These are phyloP conservation scores for Microctenopoma steveboyesi DNA, from an alignment of 2,797 vertebrate genomes.

Conservation along the genomic window DNA sequence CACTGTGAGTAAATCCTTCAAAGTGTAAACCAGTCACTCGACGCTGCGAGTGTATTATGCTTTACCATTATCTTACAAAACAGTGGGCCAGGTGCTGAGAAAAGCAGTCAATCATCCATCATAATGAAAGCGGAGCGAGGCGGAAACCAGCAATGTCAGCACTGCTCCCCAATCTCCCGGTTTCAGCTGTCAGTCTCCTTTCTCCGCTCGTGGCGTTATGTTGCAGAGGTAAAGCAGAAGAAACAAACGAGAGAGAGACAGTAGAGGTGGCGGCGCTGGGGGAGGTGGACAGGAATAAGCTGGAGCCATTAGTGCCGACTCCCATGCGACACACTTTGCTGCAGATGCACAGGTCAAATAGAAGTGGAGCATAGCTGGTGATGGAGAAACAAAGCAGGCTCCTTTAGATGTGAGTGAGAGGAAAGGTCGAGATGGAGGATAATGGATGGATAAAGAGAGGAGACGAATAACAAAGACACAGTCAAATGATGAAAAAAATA, in stretches of 20 bases:
- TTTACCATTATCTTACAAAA: slow-evolving; percentile 60
- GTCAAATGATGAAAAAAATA: slow-evolving; percentile 11
- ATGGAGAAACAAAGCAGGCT: not conserved
- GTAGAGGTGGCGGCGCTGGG: not conserved
- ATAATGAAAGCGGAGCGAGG: slow-evolving; percentile 41
- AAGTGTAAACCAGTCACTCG: slow-evolving; percentile 35
- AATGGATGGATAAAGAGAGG: not conserved
- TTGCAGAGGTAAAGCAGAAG: slow-evolving; percentile 35
- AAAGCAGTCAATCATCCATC: slow-evolving; percentile 64
- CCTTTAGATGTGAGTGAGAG: not conserved
- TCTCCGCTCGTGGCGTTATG: slow-evolving; percentile 39
- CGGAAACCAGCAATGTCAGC: slow-evolving; percentile 64
- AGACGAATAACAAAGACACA: slow-evolving; percentile 19
- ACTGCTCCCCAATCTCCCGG: slow-evolving; percentile 56
- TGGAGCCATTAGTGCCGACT: slow-evolving; percentile 59
- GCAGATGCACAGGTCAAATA: slow-evolving; percentile 17
- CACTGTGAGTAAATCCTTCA: slow-evolving; percentile 37
- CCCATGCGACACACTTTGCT: slow-evolving; percentile 15
- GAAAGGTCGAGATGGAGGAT: not conserved
- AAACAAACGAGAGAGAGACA: not conserved
- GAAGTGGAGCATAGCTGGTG: not conserved
- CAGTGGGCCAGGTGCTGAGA: slow-evolving; percentile 59
- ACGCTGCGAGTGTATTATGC: slow-evolving; percentile 47
- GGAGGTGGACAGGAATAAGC: slow-evolving; percentile 39
- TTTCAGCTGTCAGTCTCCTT: slow-evolving; percentile 59